Evolutionary conservation across 2,113 vertebrate genomes (phyloP), one percentile per base, ranked within the genome.

Genomic region (Sinocyclocheilus anshuiensis): DNA sequence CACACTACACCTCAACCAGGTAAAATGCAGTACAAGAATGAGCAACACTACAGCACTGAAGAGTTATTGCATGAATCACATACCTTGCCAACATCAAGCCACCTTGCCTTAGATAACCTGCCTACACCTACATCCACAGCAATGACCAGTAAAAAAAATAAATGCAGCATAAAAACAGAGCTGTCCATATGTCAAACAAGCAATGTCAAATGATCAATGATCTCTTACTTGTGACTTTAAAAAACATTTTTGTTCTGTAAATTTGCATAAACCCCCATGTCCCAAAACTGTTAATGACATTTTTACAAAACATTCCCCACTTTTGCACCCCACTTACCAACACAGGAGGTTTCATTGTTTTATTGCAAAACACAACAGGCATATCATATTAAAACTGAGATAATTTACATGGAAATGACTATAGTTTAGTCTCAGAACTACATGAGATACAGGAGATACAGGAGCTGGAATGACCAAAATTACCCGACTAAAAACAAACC

Each of bases 261-360:
- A 87, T 90, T 89, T 84, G 87, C 88, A 92, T 90, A 88, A 11
- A 2, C 11, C 15, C 39, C 69, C 59, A 11, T 1, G 0, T 18
- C 79, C 16, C n/a, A 16, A 84, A 65, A 29, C 61, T 16, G 42
- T 4, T 24, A 26, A 42, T 9, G 15, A 26, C 74, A 24, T 39
- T 2, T 18, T 42, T 82, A 89, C 86, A 90, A 81, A 50, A 85
- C 83, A 87, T 84, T 89, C 81, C 95, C 95, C 89, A 95, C 94
- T 95, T 95, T 29, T 45, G 90, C 90, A 91, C 90, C 97, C 96
- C 97, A 98, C 98, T 99, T 99, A 99, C 98, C 98, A 96, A 99
- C 98, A 99, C 97, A 99, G 97, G 96, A 98, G 97, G 97, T 99
- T 99, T 99, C 97, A 99, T 97, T 96, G 97, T 98, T 96, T 99